A percentile compares a stretch with the other conserved stretches of the same genome.
Conservation (phyloP, 2,113 vertebrate species). For the Felis catus region F.catus_Fca126_mat1.0 CM031421.1:67411001-67411500, state of each 20-base stretch:
- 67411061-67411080: neutral
- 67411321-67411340: neutral
- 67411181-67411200: neutral
- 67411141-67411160: neutral
- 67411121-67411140: neutral
- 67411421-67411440: fast-evolving
- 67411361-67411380: neutral
- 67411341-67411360: neutral
- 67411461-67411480: neutral
- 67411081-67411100: neutral
- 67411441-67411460: neutral
- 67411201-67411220: neutral
- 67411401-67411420: neutral
- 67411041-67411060: neutral
- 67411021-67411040: neutral
- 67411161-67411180: neutral
- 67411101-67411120: neutral
- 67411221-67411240: neutral
- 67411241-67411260: neutral
- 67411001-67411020: neutral
- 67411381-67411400: neutral
- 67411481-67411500: neutral
- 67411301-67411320: too few relatives aligned
- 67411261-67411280: neutral
- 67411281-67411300: neutral